Evolutionary conservation across 2,797 vertebrate species (phyloP).

Genomic region (Choloepus didactylus): DNA sequence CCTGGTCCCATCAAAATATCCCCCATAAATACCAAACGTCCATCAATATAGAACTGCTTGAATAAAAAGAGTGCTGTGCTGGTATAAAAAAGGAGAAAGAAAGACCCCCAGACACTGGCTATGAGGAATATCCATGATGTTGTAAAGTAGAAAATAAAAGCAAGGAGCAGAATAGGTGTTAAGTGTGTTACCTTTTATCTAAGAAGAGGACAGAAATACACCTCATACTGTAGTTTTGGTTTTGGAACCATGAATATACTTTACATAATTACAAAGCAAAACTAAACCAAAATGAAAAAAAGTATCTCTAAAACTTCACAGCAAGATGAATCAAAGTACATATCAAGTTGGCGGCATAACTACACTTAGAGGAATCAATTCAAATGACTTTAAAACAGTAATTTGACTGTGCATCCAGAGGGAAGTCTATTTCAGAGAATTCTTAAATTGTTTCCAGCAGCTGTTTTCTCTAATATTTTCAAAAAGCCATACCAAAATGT

Average conservation of each 20-base stretch:
- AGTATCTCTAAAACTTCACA: background rate
- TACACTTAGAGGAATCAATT: constrained; percentile 13
- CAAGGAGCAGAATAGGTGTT: background rate
- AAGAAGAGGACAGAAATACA: background rate
- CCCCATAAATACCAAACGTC: background rate
- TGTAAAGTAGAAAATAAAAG: background rate
- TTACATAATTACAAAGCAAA: constrained; percentile 26
- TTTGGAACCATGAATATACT: background rate
- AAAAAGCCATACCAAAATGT: constrained; percentile 5
- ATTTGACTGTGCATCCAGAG: background rate
- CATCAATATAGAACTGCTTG: background rate
- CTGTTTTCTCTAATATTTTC: background rate
- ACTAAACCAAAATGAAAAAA: constrained; percentile 26
- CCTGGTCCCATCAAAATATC: constrained; percentile 29
- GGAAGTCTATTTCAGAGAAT: background rate
- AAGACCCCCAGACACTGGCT: background rate
- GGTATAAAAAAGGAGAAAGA: background rate
- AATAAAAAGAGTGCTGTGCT: background rate
- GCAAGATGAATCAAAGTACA: constrained; percentile 22
- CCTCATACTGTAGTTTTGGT: background rate
- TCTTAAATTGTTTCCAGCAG: constrained; percentile 26
- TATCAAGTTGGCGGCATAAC: background rate
- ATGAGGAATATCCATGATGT: background rate
- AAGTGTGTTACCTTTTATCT: background rate
- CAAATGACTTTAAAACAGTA: background rate